A percentile compares a stretch with the other conserved stretches of the same genome.
Evolutionary conservation across 2,888 invertebrate species (phyloP).

Genomic region (Agonopterix alstromeriana): DNA sequence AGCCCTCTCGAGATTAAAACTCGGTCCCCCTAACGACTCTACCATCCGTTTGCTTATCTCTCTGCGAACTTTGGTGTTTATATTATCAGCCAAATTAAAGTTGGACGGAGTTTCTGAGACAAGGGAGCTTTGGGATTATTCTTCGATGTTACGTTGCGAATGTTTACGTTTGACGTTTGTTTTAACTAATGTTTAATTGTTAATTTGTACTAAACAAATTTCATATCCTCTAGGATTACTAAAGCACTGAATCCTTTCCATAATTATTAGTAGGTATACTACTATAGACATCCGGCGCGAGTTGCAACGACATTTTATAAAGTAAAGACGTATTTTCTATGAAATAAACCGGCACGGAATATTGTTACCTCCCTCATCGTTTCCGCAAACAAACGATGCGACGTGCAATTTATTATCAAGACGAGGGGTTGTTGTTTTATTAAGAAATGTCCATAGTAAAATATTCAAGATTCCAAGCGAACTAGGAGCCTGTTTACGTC

Average conservation of each 20-base stretch:
- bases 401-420: constrained; percentile 8
- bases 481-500: not conserved
- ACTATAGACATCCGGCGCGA: no score
- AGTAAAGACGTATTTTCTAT: constrained; percentile 2
- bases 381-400: constrained; percentile 8
- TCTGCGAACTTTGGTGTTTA: constrained; percentile 59
- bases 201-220: no score
- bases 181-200: not conserved
- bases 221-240: no score
- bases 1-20: constrained; percentile 52
- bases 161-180: not conserved
- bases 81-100: constrained; percentile 65
- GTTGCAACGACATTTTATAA: no score
- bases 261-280: no score
- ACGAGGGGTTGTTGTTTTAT: constrained; percentile 3
- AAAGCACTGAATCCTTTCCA: no score
- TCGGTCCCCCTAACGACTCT: constrained; percentile 56
- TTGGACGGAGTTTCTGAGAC: constrained; percentile 56
- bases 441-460: not conserved
- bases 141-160: constrained; percentile 9
- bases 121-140: constrained; percentile 25
- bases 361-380: constrained; percentile 5
- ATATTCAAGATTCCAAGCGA: not conserved
- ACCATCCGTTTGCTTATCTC: constrained; percentile 59
- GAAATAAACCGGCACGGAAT: not conserved